Evolutionary conservation across 2,113 vertebrate genomes (phyloP).

Genomic region (Heptranchias perlo): DNA sequence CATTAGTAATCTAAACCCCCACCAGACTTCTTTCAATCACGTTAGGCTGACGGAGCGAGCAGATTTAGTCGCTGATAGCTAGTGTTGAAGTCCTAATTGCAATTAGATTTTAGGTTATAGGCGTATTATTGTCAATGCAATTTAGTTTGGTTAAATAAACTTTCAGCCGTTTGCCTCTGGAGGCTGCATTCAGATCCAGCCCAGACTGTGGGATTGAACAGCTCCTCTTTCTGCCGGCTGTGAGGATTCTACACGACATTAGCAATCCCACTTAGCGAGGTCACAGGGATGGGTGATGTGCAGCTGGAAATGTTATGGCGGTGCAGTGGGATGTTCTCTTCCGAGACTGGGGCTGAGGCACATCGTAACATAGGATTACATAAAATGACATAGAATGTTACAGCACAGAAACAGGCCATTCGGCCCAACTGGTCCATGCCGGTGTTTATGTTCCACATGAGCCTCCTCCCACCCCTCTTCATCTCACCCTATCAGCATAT

Average conservation of each 20-base stretch:
- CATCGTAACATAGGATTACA: neutral
- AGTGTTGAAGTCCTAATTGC: slow-evolving; percentile 5
- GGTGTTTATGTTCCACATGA: neutral
- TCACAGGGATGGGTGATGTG: too few species aligned
- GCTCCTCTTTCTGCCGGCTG: neutral
- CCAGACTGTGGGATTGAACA: neutral
- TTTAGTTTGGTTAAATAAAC: slow-evolving; percentile 23
- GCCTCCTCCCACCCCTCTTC: neutral
- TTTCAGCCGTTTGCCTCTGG: neutral
- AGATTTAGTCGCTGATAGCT: slow-evolving; percentile 29
- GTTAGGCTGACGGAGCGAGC: neutral
- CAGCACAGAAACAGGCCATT: neutral
- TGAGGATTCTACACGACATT: neutral
- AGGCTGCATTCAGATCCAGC: neutral
- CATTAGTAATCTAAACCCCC: slow-evolving; percentile 28
- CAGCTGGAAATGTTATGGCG: neutral
- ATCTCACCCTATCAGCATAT: neutral
- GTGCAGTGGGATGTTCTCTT: neutral
- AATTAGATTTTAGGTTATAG: slow-evolving; percentile 35
- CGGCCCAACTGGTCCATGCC: too few species aligned
- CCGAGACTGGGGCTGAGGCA: neutral
- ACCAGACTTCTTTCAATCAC: slow-evolving; percentile 15
- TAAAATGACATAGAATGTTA: neutral
- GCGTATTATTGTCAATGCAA: slow-evolving; percentile 34
- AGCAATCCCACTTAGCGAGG: too few species aligned